Evolutionary conservation across 2,797 vertebrate genomes (phyloP), one percentile per base, ranked within the genome.

Genomic region (Characodon lateralis): DNA sequence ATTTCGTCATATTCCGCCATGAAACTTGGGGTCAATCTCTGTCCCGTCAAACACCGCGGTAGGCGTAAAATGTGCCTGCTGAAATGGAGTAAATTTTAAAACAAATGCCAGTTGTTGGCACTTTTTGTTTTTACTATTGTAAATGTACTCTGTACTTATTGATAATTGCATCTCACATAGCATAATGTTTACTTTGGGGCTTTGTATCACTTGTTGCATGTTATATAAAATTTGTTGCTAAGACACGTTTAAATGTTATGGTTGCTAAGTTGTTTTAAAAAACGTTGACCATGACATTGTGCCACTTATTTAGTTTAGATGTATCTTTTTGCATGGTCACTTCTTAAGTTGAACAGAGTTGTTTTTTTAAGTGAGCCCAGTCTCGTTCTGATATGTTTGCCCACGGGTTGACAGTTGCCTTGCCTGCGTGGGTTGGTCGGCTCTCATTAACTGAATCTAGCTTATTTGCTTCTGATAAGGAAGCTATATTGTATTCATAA

Each of bases 1-100:
- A 87, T 82, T 81, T 73, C 58, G 69, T 50, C 77, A 59, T 5
- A 39, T 43, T 24, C 24, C 22, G 8, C 39, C 58, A n/a, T 41
- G 2, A 35, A 72, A 77, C 26, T 74, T 31, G 0, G 5, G 5
- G 0, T 18, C 59, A 6, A 55, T 72, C 4, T 48, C 65, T 74
- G 56, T 66, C 31, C 70, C 6, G 59, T 43, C 65, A 20, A 74
- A 24, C 31, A 13, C 9, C 7, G 9, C 28, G 41, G 48, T 28
- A 1, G 0, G 20, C 35, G 10, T 65, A n/a, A 5, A 2, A 18
- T 63, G 74, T 78, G 26, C 66, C 41, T 4, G 6, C 66, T 71
- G 35, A 78, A 68, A 43, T 78, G 35, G 71, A 20, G 53, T 16
- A n/a, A 6, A 14, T 46, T 5, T n/a, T 8, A 35, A n/a, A 1